Base-by-base conservation (phyloP, 2,113 vertebrate genomes). In the Dasyprocta punctata region DNA sequence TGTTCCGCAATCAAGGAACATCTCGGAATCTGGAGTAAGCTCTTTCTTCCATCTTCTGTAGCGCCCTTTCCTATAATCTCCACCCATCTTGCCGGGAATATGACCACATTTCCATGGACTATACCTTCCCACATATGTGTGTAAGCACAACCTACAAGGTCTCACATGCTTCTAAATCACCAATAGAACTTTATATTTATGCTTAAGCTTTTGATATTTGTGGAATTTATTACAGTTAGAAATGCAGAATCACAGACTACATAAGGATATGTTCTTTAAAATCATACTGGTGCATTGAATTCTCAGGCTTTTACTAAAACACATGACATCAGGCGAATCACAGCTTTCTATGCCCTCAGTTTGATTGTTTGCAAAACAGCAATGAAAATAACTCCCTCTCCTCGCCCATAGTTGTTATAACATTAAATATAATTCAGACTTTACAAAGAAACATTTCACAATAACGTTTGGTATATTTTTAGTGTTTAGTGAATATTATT, bases 61-160 rank as follows among this genome's bases (percentile, higher is more conserved):
- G 36, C n/a, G n/a, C 10, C 54, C 14, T 49, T 54, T 65, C 13
- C 3, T 61, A 61, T 61, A 88, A 82, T 16, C 12, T 26, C 38
- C 17, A 36, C 11, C 1, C 1, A 60, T 11, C 1, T 7, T 5
- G 17, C 20, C n/a, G 0, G 16, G 24, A 81, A 26, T 1, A 24
- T 60, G 58, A 52, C 30, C 33, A 75, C 0, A 38, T 89, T 73
- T 63, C 60, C 47, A 36, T 11, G 38, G 17, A 10, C 12, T 67
- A 33, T 77, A 67, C 36, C 30, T 49, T 82, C 7, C 7, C 7
- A 16, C 80, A 44, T 75, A 54, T n/a, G 33, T 67, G 30, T 67
- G 65, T n/a, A 67, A 67, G 65, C 65, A 0, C 9, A 58, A 10
- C 11, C 4, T 33, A 1, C 11, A 58, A 33, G 33, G 2, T 1